phyloP scores from a whole-genome alignment of 1,140 invertebrate species.

The Eumaeus atala region DNA sequence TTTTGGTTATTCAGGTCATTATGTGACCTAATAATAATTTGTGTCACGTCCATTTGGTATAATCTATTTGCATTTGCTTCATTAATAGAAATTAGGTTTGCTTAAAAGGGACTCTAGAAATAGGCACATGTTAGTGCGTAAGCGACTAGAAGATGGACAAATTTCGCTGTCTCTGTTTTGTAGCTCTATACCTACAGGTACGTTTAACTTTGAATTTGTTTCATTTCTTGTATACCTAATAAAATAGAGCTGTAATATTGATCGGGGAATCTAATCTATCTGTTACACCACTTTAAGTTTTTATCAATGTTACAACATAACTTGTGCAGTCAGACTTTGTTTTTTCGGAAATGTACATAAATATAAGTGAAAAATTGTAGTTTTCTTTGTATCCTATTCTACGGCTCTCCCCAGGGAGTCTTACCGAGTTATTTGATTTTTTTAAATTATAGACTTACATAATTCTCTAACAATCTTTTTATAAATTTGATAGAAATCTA shows the following conservation, averaged over 20 bases:
- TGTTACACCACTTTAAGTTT: no score
- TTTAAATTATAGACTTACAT: no score
- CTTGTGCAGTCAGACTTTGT: no score
- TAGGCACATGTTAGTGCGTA: neutral
- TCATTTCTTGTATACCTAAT: neutral
- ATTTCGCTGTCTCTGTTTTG: neutral
- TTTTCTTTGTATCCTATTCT: no score
- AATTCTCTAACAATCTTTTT: no score
- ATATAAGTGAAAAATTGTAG: no score
- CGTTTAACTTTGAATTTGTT: neutral
- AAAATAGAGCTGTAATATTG: neutral
- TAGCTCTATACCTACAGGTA: conserved; percentile 6
- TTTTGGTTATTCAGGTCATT: neutral
- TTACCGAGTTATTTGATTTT: no score
- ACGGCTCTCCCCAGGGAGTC: no score
- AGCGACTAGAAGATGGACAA: neutral
- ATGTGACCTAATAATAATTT: conserved; percentile 7
- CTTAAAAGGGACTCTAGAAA: conserved; percentile 3
- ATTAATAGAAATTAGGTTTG: neutral
- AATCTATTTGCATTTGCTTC: neutral
- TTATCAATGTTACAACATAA: no score
- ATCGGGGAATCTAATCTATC: no score
- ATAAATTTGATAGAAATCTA: no score
- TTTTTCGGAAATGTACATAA: no score
- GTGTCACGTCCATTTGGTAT: neutral